These are phyloP conservation scores for Clitarchus hookeri DNA, from an alignment of 2,888 invertebrate genomes.

Conservation along the genomic window DNA sequence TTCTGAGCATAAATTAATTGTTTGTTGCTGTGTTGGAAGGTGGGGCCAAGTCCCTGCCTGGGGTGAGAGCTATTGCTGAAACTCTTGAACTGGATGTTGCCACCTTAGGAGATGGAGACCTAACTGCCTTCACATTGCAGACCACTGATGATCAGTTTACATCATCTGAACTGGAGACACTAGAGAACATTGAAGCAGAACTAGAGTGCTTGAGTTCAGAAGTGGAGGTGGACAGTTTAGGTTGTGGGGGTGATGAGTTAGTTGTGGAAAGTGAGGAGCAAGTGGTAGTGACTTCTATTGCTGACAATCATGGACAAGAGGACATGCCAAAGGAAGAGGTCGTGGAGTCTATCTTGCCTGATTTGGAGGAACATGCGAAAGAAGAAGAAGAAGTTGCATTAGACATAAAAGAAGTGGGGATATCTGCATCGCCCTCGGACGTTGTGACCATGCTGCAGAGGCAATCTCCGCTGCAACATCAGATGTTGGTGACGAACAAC, in stretches of 20 bases:
- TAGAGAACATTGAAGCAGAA: constrained; percentile 56
- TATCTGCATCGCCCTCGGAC: constrained; percentile 31
- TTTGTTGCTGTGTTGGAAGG: constrained; percentile 34
- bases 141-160: constrained; percentile 47
- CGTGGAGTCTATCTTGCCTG: constrained; percentile 40
- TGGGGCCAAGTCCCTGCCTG: constrained; percentile 38
- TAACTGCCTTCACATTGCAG: constrained; percentile 50
- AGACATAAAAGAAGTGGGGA: constrained; percentile 31
- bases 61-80: constrained; percentile 51
- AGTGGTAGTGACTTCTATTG: constrained; percentile 34
- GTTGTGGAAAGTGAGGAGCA: constrained; percentile 36
- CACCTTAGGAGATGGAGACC: constrained; percentile 50
- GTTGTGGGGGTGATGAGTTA: constrained; percentile 34
- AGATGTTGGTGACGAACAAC: constrained; percentile 23
- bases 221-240: constrained; percentile 35
- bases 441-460: constrained; percentile 5
- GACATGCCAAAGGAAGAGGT: constrained; percentile 26
- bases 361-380: constrained; percentile 34
- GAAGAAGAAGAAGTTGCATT: constrained; percentile 25
- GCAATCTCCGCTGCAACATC: constrained; percentile 22
- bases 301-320: constrained; percentile 29
- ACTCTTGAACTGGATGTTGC: constrained; percentile 49
- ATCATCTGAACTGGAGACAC: constrained; percentile 53
- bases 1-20: neutral
- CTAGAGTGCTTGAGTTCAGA: constrained; percentile 52